Evolutionary conservation across 2,113 vertebrate species (phyloP).

Genomic region (Phyllostomus discolor): DNA sequence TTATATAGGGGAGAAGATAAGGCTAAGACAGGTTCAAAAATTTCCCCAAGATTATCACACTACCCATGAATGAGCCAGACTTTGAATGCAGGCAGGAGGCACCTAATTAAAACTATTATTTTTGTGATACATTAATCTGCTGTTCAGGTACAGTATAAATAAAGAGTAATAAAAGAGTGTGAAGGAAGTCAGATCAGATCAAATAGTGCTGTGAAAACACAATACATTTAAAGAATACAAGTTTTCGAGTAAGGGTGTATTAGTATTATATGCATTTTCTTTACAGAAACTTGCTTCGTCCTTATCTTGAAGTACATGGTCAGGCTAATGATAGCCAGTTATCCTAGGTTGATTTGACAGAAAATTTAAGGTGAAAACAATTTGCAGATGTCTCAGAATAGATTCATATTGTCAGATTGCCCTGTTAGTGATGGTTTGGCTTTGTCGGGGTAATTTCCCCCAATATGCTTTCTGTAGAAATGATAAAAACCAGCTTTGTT

Average conservation of each 20-base stretch:
- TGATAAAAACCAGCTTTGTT: slow-evolving; percentile 17
- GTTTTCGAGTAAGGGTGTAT: neutral
- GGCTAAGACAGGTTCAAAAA: neutral
- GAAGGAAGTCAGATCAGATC: neutral
- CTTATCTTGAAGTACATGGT: slow-evolving; percentile 1
- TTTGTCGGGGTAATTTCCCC: slow-evolving; percentile 46
- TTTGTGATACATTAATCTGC: neutral
- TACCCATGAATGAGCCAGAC: neutral
- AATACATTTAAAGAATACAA: neutral
- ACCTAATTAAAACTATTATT: slow-evolving; percentile 11
- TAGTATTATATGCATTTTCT: neutral
- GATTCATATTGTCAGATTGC: slow-evolving; percentile 49
- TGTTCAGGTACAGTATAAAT: neutral
- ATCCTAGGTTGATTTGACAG: slow-evolving; percentile 24
- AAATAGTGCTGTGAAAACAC: neutral
- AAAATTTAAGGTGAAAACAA: slow-evolving; percentile 54
- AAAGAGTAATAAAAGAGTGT: neutral
- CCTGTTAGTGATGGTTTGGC: slow-evolving; percentile 24
- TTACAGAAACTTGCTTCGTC: neutral
- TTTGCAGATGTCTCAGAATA: slow-evolving; percentile 27
- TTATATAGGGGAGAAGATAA: neutral
- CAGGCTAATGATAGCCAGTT: slow-evolving; percentile 43
- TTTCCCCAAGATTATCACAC: neutral
- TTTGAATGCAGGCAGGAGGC: neutral
- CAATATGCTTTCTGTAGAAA: slow-evolving; percentile 18